Evolutionary conservation across 2,797 vertebrate species (phyloP).

Genomic region (Myotis myotis): DNA sequence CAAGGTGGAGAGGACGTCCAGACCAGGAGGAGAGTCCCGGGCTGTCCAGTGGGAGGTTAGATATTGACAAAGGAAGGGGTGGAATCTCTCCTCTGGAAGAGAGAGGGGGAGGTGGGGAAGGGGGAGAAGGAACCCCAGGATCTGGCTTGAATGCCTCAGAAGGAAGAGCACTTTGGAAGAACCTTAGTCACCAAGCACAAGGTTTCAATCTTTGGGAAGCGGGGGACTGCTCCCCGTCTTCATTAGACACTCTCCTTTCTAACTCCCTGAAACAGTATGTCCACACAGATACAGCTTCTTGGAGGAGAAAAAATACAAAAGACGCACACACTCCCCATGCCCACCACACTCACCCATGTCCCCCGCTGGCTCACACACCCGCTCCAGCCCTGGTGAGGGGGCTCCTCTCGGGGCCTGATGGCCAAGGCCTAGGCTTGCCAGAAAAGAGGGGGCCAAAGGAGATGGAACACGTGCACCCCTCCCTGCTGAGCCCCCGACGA

Average conservation of each 20-base stretch:
- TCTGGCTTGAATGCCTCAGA: slow-evolving; percentile 80
- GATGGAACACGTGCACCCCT: background rate
- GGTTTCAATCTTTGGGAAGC: background rate
- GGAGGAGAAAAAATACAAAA: slow-evolving; percentile 48
- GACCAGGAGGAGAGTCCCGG: background rate
- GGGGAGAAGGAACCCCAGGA: background rate
- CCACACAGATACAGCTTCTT: slow-evolving; percentile 66
- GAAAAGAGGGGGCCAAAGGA: background rate
- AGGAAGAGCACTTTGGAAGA: slow-evolving; percentile 79
- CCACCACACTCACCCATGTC: background rate
- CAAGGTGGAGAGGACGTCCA: background rate
- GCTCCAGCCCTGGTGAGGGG: background rate
- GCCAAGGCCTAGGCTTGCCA: background rate
- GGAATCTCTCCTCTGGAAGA: background rate
- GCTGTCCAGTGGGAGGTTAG: background rate
- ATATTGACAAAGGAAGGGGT: slow-evolving; percentile 50
- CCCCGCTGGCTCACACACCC: background rate
- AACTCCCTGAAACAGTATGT: slow-evolving; percentile 33
- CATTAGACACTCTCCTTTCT: slow-evolving; percentile 18
- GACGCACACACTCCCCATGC: background rate
- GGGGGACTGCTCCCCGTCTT: background rate
- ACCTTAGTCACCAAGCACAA: slow-evolving; percentile 46
- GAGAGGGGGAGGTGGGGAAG: background rate
- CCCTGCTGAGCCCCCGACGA: background rate
- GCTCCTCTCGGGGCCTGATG: background rate